Evolutionary conservation across 1,140 invertebrate genomes (phyloP).

Genomic region (Drosophila trapezifrons): DNA sequence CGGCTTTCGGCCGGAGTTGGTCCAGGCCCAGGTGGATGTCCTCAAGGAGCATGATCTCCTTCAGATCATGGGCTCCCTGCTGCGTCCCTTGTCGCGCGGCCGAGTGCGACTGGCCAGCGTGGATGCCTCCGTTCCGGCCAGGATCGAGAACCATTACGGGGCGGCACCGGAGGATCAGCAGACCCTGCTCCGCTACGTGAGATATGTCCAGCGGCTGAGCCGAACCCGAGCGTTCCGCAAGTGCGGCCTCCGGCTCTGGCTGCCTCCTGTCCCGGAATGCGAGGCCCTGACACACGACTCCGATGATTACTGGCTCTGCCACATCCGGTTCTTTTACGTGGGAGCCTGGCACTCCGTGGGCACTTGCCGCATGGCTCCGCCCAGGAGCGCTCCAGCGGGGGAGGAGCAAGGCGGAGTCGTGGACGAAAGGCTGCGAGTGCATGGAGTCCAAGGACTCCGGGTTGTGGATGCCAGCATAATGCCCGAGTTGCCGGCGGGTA

Average conservation of each 20-base stretch:
- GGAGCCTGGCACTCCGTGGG: constrained; percentile 89
- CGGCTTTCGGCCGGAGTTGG: constrained; percentile 76
- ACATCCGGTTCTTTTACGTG: constrained; percentile 86
- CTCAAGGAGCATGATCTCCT: constrained; percentile 82
- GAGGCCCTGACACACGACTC: constrained; percentile 80
- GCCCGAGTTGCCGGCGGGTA: constrained; percentile 89
- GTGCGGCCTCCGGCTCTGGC: constrained; percentile 83
- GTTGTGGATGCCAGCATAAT: constrained; percentile 93
- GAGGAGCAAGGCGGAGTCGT: constrained; percentile 85
- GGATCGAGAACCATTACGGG: constrained; percentile 92
- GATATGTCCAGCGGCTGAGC: constrained; percentile 84
- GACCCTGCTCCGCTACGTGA: constrained; percentile 88
- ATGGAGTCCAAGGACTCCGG: constrained; percentile 87
- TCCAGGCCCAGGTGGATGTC: constrained; percentile 59
- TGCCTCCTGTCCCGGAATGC: constrained; percentile 84
- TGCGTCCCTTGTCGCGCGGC: constrained; percentile 84
- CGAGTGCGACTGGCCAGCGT: constrained; percentile 73
- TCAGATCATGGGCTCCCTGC: constrained; percentile 84
- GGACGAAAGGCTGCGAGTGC: constrained; percentile 88
- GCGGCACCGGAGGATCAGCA: constrained; percentile 88
- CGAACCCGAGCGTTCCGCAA: constrained; percentile 85
- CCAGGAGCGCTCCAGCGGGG: constrained; percentile 49
- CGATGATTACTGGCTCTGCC: constrained; percentile 88
- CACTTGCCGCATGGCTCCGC: constrained; percentile 92
- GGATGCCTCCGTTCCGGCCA: constrained; percentile 85